Percentiles rank a stretch among this genome's conserved stretches.
Evolutionary conservation across 2,113 vertebrate species (phyloP).

Genomic region (Lynx canadensis): DNA sequence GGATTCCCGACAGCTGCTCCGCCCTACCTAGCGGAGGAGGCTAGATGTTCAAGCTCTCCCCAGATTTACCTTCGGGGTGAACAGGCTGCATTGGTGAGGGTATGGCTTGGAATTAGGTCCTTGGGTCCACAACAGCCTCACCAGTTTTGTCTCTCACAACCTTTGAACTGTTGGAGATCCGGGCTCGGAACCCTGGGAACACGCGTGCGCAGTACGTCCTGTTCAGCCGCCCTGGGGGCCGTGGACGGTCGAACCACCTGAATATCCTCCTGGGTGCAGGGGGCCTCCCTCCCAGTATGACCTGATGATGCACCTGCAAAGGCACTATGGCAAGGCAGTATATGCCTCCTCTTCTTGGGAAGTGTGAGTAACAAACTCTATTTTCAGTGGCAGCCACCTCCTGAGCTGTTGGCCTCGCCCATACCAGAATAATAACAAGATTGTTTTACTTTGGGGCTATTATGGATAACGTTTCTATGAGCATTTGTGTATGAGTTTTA

Average conservation of each 20-base stretch:
- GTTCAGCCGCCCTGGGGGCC: not conserved
- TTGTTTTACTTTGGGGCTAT: not conserved
- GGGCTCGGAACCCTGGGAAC: not conserved
- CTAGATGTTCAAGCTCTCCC: not conserved
- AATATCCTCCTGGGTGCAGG: not conserved
- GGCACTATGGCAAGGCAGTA: too few species aligned
- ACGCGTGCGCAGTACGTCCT: not conserved
- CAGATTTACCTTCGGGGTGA: not conserved
- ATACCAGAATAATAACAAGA: not conserved
- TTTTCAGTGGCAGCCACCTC: not conserved
- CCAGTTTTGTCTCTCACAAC: not conserved
- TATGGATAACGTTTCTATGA: not conserved
- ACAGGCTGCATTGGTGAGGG: not conserved
- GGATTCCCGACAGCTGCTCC: accelerated
- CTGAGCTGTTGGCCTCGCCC: not conserved
- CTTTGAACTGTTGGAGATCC: not conserved
- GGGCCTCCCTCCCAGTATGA: too few species aligned
- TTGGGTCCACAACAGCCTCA: not conserved
- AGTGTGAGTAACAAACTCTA: not conserved
- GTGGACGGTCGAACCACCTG: not conserved
- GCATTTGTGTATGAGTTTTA: not conserved
- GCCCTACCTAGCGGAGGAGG: accelerated
- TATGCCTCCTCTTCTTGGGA: not conserved
- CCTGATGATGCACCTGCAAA: not conserved
- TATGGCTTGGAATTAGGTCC: not conserved